These are phyloP conservation scores for Porites cylindrica DNA, from an alignment of 92 coral and sea anemone species.

Conservation along the genomic window DNA sequence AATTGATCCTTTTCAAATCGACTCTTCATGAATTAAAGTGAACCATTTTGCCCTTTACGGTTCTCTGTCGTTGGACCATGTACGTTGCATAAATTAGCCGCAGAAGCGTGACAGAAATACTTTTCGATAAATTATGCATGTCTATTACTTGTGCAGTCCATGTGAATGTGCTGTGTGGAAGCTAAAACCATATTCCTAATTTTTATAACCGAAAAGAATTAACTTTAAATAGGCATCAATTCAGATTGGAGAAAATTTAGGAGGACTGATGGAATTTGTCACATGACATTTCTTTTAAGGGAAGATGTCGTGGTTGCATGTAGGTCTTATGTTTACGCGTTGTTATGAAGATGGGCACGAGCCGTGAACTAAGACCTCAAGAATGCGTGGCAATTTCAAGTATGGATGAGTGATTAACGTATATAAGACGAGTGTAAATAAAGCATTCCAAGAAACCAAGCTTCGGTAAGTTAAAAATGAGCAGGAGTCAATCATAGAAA, in stretches of 20 bases:
- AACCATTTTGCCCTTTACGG: too few species aligned
- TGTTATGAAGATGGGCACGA: constrained; percentile 29
- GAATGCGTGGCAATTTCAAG: constrained; percentile 33
- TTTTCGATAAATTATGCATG: neutral
- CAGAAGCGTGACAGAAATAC: constrained; percentile 22
- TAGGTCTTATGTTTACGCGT: constrained; percentile 32
- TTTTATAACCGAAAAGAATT: neutral
- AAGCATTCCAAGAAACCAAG: constrained; percentile 7
- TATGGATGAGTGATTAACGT: constrained; percentile 24
- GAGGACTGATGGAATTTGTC: constrained; percentile 5
- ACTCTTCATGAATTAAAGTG: too few species aligned
- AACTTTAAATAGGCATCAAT: neutral
- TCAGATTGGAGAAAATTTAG: neutral
- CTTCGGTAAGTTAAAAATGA: constrained; percentile 48
- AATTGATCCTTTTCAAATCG: neutral
- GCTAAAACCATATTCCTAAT: neutral
- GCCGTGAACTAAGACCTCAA: constrained; percentile 31
- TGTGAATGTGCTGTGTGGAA: neutral
- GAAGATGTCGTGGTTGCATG: too few species aligned
- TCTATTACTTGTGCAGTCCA: neutral
- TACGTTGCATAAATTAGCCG: neutral
- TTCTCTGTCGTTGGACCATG: neutral
- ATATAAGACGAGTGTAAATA: constrained; percentile 1
- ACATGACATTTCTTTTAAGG: neutral
- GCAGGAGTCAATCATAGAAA: constrained; percentile 79